Percentiles rank a stretch among this genome's conserved stretches.
Conservation (phyloP, 2,797 vertebrate genomes). For the Lophotriccus pileatus region DNA sequence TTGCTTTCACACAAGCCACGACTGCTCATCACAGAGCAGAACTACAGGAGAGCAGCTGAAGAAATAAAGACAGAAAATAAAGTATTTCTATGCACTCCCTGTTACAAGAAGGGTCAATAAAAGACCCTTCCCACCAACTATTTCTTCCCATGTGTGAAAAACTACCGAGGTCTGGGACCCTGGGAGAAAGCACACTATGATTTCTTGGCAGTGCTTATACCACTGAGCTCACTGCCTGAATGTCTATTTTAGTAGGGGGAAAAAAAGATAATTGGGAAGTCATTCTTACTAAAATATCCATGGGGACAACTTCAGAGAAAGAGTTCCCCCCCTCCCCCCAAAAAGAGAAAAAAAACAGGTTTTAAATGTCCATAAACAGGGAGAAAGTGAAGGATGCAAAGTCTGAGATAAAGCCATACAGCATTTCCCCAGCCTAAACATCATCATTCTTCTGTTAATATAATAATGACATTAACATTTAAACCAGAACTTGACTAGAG, state of each 20-base stretch:
- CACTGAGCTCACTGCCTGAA: not conserved
- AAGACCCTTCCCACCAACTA: not conserved
- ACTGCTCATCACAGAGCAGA: not conserved
- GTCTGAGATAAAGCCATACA: not conserved
- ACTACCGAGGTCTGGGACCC: not conserved
- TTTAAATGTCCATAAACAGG: not conserved
- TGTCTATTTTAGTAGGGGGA: not conserved
- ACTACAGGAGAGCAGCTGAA: not conserved
- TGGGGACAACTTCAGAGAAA: not conserved
- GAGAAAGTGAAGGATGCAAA: not conserved
- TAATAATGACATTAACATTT: not conserved
- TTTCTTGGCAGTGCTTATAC: not conserved
- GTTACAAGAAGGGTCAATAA: not conserved
- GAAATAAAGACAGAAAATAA: not conserved
- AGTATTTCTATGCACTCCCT: not conserved
- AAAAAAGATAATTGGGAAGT: not conserved
- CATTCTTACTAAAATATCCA: not conserved
- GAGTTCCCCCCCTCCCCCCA: fast-evolving
- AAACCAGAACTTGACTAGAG: not conserved
- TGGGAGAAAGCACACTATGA: not conserved
- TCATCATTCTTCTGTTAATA: not conserved
- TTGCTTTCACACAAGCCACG: not conserved
- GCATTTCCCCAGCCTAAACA: not conserved
- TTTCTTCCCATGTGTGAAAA: not conserved
- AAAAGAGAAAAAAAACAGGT: not conserved